Evolutionary conservation across 2,888 invertebrate species (phyloP), one percentile per base, ranked within the genome.

Genomic region (Ypsolopha sequella): DNA sequence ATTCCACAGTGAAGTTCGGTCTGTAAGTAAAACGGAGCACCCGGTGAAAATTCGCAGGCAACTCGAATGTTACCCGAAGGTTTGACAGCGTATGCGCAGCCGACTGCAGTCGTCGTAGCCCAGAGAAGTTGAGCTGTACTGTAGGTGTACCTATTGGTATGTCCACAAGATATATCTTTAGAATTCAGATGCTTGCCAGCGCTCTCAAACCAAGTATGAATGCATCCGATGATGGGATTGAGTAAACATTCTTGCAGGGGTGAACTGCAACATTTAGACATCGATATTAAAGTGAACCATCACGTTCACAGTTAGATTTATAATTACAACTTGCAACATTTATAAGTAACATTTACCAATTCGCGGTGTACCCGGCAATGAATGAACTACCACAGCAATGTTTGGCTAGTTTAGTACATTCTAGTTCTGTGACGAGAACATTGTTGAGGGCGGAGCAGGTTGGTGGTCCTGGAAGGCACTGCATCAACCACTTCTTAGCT

Each of bases 391-490:
- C 33, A 57, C 84, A 85, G 56, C 84, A 85, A 51, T 63, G 51
- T 48, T 69, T 64, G n/a, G 70, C 68, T 46, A 64, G 65, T 65
- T 82, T 85, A 1, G 73, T 78, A 53, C 85, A 86, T 58, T 85
- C 84, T 9, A 86, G 64, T 58, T 80, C 76, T 9, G 76, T 64
- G 1, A 80, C 80, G 54, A 68, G 70, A 35, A 68, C 59, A n/a
- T 64, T 66, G 33, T 75, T 70, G 0, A 86, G 65, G 1, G 81
- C 73, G 4, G 79, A 76, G 60, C 85, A 86, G 6, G 77, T 70
- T 1, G 81, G 76, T 6, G 76, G 65, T 4, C 85, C 85, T 13
- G 85, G 85, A 10, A 84, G 59, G 56, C 85, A 86, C 55, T 85
- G 84, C 9, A 57, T 65, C 9, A 84, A 70, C 85, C 85, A 86